Percentiles rank a stretch among this genome's conserved stretches.
Evolutionary conservation across 2,113 vertebrate genomes (phyloP).

Genomic region (Pollachius pollachius): DNA sequence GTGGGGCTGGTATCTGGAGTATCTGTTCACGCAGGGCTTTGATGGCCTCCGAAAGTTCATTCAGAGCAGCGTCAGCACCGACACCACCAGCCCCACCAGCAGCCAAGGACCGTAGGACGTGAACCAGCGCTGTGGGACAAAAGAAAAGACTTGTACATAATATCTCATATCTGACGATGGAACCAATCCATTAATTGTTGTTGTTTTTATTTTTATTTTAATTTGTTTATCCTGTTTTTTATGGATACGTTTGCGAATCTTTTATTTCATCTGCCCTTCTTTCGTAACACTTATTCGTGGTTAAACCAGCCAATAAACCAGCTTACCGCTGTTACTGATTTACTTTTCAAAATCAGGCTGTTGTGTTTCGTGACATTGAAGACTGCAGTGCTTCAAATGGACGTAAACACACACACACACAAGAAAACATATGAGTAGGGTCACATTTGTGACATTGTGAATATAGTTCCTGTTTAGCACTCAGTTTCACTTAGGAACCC

Average conservation of each 20-base stretch:
- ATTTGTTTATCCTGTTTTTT: conserved; percentile 24
- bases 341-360: too few species aligned
- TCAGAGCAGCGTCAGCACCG: conserved; percentile 74
- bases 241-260: neutral
- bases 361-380: too few species aligned
- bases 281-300: conserved; percentile 36
- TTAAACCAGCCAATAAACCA: conserved; percentile 38
- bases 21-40: conserved; percentile 81
- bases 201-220: conserved; percentile 40
- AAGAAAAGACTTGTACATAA: conserved; percentile 60
- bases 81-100: neutral
- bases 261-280: neutral
- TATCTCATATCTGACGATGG: conserved; percentile 9
- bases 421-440: conserved; percentile 16
- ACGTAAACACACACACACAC: conserved; percentile 16
- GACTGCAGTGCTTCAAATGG: neutral
- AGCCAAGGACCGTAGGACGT: conserved; percentile 19
- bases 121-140: neutral
- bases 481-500: conserved; percentile 10
- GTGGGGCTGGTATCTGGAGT: conserved; percentile 89
- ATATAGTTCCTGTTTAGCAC: neutral
- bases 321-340: too few species aligned
- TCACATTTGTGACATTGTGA: neutral
- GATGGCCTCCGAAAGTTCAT: conserved; percentile 83
- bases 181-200: neutral